Conservation (phyloP, 2,797 vertebrate genomes). For the Phataginus tricuspis region DNA sequence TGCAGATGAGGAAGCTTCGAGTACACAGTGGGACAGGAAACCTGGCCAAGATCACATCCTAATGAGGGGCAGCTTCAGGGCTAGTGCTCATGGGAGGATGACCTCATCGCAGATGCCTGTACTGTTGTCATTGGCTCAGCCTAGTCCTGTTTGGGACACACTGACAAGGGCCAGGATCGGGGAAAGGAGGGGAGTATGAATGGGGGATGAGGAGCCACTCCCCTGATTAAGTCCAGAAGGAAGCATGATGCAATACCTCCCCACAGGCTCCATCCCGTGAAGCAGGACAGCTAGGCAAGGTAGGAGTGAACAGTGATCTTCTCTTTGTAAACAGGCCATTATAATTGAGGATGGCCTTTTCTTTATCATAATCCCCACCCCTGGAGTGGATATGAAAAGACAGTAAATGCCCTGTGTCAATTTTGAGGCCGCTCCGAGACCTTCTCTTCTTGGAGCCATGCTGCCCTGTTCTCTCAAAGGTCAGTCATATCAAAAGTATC, state of each 20-base stretch:
- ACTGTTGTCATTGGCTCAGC: not conserved
- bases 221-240: not conserved
- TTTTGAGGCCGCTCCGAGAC: not conserved
- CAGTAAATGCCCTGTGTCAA: not conserved
- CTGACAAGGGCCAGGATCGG: fast-evolving
- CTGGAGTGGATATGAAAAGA: not conserved
- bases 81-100: not conserved
- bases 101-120: no score
- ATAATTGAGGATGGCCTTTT: not conserved
- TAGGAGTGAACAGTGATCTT: not conserved
- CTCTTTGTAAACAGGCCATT: not conserved
- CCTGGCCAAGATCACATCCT: not conserved
- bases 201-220: not conserved
- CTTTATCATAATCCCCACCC: not conserved
- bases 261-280: not conserved
- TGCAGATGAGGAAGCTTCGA: not conserved
- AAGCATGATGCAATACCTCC: not conserved
- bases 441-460: not conserved
- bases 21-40: not conserved
- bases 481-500: not conserved
- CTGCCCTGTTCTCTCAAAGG: not conserved
- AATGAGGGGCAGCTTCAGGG: not conserved
- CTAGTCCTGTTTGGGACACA: not conserved
- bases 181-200: fast-evolving
- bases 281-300: not conserved